phyloP scores from a whole-genome alignment of 2,797 vertebrate genomes.

The Enteromius thamalakanensis region DNA sequence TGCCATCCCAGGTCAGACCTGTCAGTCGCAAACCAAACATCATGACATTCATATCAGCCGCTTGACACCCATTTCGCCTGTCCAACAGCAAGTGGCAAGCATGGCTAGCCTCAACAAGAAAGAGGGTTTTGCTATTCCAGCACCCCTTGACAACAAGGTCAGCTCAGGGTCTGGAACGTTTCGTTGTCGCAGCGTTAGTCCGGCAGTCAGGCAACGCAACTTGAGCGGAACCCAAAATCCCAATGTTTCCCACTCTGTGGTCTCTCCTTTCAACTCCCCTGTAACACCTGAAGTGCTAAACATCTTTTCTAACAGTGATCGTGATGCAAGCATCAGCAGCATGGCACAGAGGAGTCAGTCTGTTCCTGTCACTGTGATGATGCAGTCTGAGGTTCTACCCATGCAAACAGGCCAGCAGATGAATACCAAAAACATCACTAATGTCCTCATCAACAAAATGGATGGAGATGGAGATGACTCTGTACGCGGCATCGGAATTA shows the following conservation, averaged over 20 bases:
- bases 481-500: slow-evolving; percentile 89
- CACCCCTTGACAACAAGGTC: slow-evolving; percentile 92
- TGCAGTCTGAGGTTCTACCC: slow-evolving; percentile 91
- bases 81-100: slow-evolving; percentile 86
- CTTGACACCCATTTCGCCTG: slow-evolving; percentile 92
- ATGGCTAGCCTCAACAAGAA: slow-evolving; percentile 82
- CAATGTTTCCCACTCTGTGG: slow-evolving; percentile 79
- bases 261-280: slow-evolving; percentile 88
- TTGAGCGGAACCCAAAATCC: slow-evolving; percentile 82
- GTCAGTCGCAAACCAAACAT: slow-evolving; percentile 85
- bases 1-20: slow-evolving; percentile 88
- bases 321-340: slow-evolving; percentile 82
- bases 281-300: slow-evolving; percentile 87
- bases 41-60: slow-evolving; percentile 88
- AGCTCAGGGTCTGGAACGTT: slow-evolving; percentile 78
- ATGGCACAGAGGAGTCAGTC: slow-evolving; percentile 97
- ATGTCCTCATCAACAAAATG: slow-evolving; percentile 91
- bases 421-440: slow-evolving; percentile 87
- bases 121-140: slow-evolving; percentile 96
- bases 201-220: slow-evolving; percentile 94
- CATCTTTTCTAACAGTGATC: slow-evolving; percentile 83
- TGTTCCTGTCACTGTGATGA: slow-evolving; percentile 96
- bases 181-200: slow-evolving; percentile 95
- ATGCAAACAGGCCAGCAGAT: slow-evolving; percentile 78
- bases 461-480: slow-evolving; percentile 87